phyloP scores from a whole-genome alignment of 2,888 invertebrate species.

The Callyntrura guangdongensis region DNA sequence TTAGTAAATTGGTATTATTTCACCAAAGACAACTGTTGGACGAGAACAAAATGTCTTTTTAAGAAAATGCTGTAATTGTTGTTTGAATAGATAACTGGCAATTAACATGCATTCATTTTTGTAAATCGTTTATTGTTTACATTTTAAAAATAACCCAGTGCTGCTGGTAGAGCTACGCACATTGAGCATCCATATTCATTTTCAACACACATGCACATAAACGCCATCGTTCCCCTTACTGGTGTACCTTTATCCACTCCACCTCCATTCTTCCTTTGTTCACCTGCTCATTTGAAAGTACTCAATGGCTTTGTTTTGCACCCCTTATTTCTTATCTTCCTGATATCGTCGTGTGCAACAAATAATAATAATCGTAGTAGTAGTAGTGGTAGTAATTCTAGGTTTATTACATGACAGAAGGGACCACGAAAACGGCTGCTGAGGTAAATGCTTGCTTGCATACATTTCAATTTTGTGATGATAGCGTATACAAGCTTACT shows the following conservation, averaged over 20 bases:
- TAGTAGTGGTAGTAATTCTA: background rate
- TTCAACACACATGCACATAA: background rate
- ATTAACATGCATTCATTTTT: background rate
- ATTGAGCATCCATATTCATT: conserved; percentile 10
- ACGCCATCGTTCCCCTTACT: too few relatives aligned
- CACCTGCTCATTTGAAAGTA: too few relatives aligned
- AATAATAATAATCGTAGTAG: background rate
- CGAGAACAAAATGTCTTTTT: background rate
- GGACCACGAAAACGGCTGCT: background rate
- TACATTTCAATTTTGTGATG: background rate
- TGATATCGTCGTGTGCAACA: conserved; percentile 5
- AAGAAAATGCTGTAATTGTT: too few relatives aligned
- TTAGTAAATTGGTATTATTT: conserved; percentile 22
- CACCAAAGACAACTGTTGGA: background rate
- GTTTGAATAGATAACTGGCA: background rate
- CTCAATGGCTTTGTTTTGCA: background rate
- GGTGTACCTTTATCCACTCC: too few relatives aligned
- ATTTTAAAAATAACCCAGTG: background rate
- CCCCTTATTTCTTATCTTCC: background rate
- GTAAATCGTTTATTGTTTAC: background rate
- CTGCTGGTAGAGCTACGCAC: background rate
- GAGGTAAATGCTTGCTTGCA: background rate
- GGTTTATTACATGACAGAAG: background rate
- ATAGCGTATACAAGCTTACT: too few relatives aligned
- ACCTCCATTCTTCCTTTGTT: background rate